Conservation (phyloP, 1,140 invertebrate species). For the Heterodera schachtii region DNA sequence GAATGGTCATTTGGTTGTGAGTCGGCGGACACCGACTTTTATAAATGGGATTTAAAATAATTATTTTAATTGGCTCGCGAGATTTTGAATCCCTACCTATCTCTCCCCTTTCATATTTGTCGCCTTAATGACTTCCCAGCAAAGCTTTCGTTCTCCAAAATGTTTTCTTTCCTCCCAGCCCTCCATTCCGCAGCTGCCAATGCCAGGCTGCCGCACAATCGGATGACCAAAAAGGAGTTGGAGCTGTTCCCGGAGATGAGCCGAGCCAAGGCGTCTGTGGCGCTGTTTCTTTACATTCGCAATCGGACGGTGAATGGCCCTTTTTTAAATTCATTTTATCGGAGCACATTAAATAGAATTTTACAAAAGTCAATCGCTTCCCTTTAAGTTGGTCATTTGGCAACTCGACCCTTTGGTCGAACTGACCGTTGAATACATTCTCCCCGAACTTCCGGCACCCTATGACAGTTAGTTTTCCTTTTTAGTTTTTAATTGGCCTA, state of each 20-base stretch:
- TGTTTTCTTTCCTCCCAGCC: conserved; percentile 25
- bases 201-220: conserved; percentile 49
- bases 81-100: too few relatives aligned
- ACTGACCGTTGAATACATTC: conserved; percentile 70
- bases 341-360: too few relatives aligned
- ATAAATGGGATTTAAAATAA: too few relatives aligned
- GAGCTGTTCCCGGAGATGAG: conserved; percentile 55
- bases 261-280: conserved; percentile 26
- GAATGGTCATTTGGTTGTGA: too few relatives aligned
- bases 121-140: too few relatives aligned
- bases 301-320: conserved; percentile 66
- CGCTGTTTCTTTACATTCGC: conserved; percentile 62
- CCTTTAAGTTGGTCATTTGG: conserved; percentile 86
- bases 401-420: conserved; percentile 92
- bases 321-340: too few relatives aligned
- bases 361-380: too few relatives aligned
- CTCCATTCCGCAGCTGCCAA: conserved; percentile 48
- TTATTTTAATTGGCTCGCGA: too few relatives aligned
- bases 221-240: conserved; percentile 61
- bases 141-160: too few relatives aligned
- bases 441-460: conserved; percentile 57
- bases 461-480: conserved; percentile 81
- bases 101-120: too few relatives aligned
- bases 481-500: too few relatives aligned
- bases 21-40: too few relatives aligned